Evolutionary conservation across 2,888 invertebrate species (phyloP), one percentile per base, ranked within the genome.

Genomic region (Synergus gifuensis): DNA sequence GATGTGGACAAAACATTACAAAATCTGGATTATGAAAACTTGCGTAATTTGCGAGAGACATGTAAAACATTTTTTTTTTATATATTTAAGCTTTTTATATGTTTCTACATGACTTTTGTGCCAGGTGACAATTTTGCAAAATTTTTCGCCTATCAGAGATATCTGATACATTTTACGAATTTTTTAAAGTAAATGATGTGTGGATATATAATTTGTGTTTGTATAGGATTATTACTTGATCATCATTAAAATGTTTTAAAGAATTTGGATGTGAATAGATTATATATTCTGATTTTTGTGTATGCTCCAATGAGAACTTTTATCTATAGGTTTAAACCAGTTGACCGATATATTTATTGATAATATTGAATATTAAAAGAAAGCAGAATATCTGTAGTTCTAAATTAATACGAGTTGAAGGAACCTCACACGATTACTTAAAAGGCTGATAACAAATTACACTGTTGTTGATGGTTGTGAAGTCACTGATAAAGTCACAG

Each of bases 11-110:
- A 83, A 82, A 83, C 81, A 81, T 90, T 89, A 88, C 87, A 86
- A 87, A 90, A 90, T 87, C 81, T 78, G 54, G 81, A 84, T 89
- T 87, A 89, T 86, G 87, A 89, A 88, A 89, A 76, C 76, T 86
- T 88, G 86, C 79, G 82, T 82, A 54, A n/a, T 54, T 9, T 54
- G n/a, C n/a, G 9, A n/a, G 9, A n/a, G 8, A 54, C 8, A 12
- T 54, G 1, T n/a, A n/a, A 9, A 54, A 54, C 2, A 8, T 9
- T 8, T 16, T 36, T 63, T 5, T 4, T 16, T n/a, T 28, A 16
- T 63, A n/a, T 2, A 36, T 28, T 28, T 28, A 36, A 16, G 28
- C 5, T 36, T 36, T 16, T 5, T 36, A 16, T 63, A 8, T 2
- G 16, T 54, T 54, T 54, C 8, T 9, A 2, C 54, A n/a, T n/a